These are phyloP conservation scores for Micronycteris hirsuta DNA, from an alignment of 2,113 vertebrate genomes.

Conservation along the genomic window DNA sequence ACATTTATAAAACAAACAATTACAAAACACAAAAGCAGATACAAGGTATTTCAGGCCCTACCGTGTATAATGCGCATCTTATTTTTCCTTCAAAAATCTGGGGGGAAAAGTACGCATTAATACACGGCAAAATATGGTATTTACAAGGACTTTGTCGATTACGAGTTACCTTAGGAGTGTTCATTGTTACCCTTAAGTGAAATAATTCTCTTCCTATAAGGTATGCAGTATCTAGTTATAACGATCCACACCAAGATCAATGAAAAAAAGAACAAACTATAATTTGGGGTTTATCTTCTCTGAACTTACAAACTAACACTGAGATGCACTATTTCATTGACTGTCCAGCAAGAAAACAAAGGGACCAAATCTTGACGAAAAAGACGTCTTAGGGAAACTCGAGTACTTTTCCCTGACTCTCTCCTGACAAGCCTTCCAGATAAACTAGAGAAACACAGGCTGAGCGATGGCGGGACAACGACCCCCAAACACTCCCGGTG, in stretches of 20 bases:
- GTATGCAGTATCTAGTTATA: neutral
- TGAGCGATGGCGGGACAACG: neutral
- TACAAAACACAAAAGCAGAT: too few species aligned
- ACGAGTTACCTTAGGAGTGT: neutral
- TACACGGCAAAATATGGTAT: neutral
- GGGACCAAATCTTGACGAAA: neutral
- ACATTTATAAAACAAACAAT: too few species aligned
- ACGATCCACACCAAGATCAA: neutral
- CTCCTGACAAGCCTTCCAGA: neutral
- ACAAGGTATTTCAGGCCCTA: too few species aligned
- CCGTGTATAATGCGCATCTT: too few species aligned
- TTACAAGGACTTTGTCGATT: neutral
- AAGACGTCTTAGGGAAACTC: neutral
- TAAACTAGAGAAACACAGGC: neutral
- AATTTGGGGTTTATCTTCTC: neutral
- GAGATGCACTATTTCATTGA: neutral
- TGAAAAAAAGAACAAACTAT: neutral
- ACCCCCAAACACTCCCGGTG: neutral
- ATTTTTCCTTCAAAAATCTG: too few species aligned
- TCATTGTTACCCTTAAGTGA: neutral
- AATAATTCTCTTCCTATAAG: neutral
- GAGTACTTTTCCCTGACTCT: neutral
- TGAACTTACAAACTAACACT: neutral
- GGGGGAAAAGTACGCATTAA: too few species aligned
- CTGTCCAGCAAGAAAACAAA: neutral